Percentiles rank a stretch among this genome's conserved stretches.
Evolutionary conservation across 2,888 invertebrate genomes (phyloP).

Genomic region (Tipula unca): DNA sequence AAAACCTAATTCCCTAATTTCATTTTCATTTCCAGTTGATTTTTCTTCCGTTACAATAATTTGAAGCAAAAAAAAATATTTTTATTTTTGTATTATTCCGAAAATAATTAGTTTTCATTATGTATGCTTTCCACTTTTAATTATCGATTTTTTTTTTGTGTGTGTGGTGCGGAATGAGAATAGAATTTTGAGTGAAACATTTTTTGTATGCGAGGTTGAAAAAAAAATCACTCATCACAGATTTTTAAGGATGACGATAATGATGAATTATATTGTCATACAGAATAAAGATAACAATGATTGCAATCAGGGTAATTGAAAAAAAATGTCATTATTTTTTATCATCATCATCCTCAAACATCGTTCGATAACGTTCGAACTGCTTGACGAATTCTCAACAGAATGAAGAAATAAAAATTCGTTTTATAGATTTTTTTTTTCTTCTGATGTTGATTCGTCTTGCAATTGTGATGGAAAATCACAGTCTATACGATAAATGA

Average conservation of each 20-base stretch:
- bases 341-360: too few relatives aligned
- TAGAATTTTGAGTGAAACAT: background rate
- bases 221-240: background rate
- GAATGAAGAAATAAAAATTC: too few relatives aligned
- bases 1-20: conserved; percentile 8
- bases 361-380: too few relatives aligned
- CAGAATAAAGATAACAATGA: too few relatives aligned
- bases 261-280: too few relatives aligned
- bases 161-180: background rate
- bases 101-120: background rate
- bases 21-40: background rate
- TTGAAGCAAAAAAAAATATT: background rate
- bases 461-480: too few relatives aligned
- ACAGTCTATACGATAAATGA: too few relatives aligned
- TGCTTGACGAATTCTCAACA: too few relatives aligned
- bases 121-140: background rate
- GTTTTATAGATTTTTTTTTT: too few relatives aligned
- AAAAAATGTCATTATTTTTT: too few relatives aligned
- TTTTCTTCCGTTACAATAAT: background rate
- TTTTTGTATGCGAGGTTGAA: background rate
- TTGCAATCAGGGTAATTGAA: too few relatives aligned
- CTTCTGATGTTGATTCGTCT: too few relatives aligned
- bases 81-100: background rate
- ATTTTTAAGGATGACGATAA: background rate
- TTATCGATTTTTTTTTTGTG: background rate